Evolutionary conservation across 1,140 invertebrate genomes (phyloP).

Genomic region (Dinoponera quadriceps): DNA sequence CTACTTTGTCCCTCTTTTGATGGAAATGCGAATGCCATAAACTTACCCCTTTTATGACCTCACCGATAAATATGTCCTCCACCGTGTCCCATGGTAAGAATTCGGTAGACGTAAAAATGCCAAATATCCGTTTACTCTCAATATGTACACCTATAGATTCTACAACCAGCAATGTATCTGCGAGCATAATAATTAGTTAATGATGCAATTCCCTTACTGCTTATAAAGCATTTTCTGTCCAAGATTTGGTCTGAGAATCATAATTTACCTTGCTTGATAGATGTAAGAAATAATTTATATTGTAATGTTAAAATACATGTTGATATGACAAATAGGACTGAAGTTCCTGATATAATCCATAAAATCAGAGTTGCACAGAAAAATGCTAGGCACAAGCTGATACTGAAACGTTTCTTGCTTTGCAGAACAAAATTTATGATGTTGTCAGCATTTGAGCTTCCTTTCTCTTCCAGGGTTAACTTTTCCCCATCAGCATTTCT

Average conservation of each 20-base stretch:
- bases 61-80: conserved; percentile 87
- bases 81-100: conserved; percentile 86
- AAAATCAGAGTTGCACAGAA: conserved; percentile 36
- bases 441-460: conserved; percentile 40
- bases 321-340: conserved; percentile 38
- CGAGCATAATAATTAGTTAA: conserved; percentile 45
- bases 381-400: conserved; percentile 54
- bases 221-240: not conserved
- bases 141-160: conserved; percentile 86
- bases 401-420: conserved; percentile 46
- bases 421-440: conserved; percentile 72
- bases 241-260: conserved; percentile 9
- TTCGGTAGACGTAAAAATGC: conserved; percentile 78
- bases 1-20: not conserved
- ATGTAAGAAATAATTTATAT: conserved; percentile 57
- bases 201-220: not conserved
- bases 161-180: conserved; percentile 85
- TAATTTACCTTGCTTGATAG: conserved; percentile 63
- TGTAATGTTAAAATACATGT: conserved; percentile 54
- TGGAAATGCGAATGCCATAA: conserved; percentile 12
- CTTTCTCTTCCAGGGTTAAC: conserved; percentile 64
- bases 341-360: conserved; percentile 44
- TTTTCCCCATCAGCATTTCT: conserved; percentile 67
- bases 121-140: conserved; percentile 79
- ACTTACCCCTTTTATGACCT: conserved; percentile 87